phyloP scores from a whole-genome alignment of 53 echinoderm and acorn worm species.

The Holothuria scabra region DNA sequence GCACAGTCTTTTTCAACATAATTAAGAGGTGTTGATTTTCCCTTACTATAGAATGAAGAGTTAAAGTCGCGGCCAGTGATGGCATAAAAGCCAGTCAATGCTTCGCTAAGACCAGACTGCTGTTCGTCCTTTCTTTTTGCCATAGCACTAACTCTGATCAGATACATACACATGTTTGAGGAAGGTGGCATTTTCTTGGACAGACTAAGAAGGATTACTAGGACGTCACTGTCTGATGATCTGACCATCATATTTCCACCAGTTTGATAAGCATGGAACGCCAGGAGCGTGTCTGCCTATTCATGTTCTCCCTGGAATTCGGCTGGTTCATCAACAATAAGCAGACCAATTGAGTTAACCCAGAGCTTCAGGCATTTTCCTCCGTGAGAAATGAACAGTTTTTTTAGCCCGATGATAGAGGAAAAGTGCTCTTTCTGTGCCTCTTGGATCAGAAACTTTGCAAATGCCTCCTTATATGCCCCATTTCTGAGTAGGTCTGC shows the following conservation, averaged over 20 bases:
- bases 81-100: conserved; percentile 45
- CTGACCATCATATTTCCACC: conserved; percentile 43
- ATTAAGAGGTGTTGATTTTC: conserved; percentile 38
- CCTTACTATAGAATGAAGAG: conserved; percentile 66
- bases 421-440: conserved; percentile 26
- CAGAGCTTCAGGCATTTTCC: conserved; percentile 29
- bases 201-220: conserved; percentile 4
- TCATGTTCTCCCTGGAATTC: conserved; percentile 44
- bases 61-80: conserved; percentile 59
- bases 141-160: conserved; percentile 56
- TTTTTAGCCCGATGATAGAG: conserved; percentile 35
- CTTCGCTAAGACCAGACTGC: conserved; percentile 51
- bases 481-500: conserved; percentile 25
- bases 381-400: conserved; percentile 39
- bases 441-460: conserved; percentile 13
- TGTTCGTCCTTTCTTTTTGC: conserved; percentile 20
- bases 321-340: conserved; percentile 33
- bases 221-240: conserved; percentile 45
- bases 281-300: conserved; percentile 51
- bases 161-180: conserved; percentile 34
- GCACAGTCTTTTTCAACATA: conserved; percentile 27
- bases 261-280: conserved; percentile 40
- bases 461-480: conserved; percentile 42
- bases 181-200: conserved; percentile 3
- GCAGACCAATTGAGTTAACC: neutral